Evolutionary conservation across 2,888 invertebrate species (phyloP).

Genomic region (Drosophila putrida): DNA sequence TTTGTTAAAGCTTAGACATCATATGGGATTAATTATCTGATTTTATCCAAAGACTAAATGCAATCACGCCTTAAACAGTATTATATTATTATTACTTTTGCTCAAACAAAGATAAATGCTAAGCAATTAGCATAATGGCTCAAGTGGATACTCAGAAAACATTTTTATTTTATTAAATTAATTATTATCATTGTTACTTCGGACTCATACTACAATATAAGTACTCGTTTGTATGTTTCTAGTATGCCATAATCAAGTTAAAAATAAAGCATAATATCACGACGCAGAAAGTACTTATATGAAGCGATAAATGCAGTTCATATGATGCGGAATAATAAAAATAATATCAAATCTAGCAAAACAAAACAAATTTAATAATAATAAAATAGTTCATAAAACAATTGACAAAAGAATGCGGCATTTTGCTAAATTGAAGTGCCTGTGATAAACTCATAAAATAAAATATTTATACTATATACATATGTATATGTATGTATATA

Average conservation of each 20-base stretch:
- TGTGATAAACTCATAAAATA: constrained; percentile 66
- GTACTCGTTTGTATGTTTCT: constrained; percentile 7
- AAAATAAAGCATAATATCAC: constrained; percentile 69
- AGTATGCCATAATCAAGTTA: constrained; percentile 68
- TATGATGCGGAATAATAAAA: constrained; percentile 31
- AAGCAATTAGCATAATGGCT: constrained; percentile 46
- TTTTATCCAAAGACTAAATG: constrained; percentile 31
- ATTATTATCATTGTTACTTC: constrained; percentile 42
- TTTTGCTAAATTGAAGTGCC: constrained; percentile 69
- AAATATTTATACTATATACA: constrained; percentile 3
- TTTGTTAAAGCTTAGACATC: constrained; percentile 24
- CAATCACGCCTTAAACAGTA: constrained; percentile 35
- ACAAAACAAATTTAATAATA: constrained; percentile 10
- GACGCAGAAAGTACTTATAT: constrained; percentile 37
- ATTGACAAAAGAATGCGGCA: constrained; percentile 73
- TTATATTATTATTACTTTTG: constrained; percentile 16
- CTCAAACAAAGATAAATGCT: constrained; percentile 35
- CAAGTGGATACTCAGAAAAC: constrained; percentile 32
- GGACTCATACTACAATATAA: neutral
- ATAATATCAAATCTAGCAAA: constrained; percentile 1
- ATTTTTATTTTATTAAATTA: constrained; percentile 44
- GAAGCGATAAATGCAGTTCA: constrained; percentile 56
- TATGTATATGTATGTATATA: neutral
- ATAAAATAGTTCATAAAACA: constrained; percentile 39
- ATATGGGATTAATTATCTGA: constrained; percentile 39